Evolutionary conservation across 2,797 vertebrate species (phyloP), one percentile per base, ranked within the genome.

Genomic region (Myotis planiceps): DNA sequence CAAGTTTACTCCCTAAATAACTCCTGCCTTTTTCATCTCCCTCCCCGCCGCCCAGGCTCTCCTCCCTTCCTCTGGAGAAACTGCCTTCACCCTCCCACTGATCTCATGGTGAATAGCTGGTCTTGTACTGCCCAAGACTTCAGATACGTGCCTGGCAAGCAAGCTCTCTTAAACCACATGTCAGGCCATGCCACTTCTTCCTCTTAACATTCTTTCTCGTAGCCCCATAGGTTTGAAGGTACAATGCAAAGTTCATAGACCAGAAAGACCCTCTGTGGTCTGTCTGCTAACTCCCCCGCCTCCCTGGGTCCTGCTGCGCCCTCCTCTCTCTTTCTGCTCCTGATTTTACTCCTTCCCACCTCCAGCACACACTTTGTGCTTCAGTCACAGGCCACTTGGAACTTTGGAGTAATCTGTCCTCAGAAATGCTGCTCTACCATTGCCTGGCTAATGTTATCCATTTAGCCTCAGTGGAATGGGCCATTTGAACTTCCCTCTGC

Each of bases 321-420:
- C 37, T 9, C 23, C 39, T 14, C 29, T 51, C 23, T 58, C 45
- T 60, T 60, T 68, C 18, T 15, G 32, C 21, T 45, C 14, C 69
- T 25, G 15, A 49, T 15, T 37, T n/a, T 69, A 7, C 25, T 19
- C 10, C 2, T 6, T 3, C 6, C 2, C 0, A 6, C 12, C 10
- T 27, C 23, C n/a, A 10, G 9, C 58, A 68, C 16, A 19, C 3
- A 29, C 42, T 51, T 9, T 19, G 71, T 63, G 51, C 18, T 39
- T 34, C 12, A 19, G 45, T 18, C 23, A 18, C 12, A 1, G 60
- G 60, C 13, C 32, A 25, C n/a, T 32, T 75, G 49, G 9, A 42
- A 71, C 42, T 19, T 53, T 85, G 69, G 83, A 32, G 71, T 29
- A 15, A 23, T 9, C 55, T 55, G 0, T 32, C n/a, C 71, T 76